A percentile compares a stretch with the other conserved stretches of the same genome.
phyloP scores from a whole-genome alignment of 2,797 vertebrate species.

The Karalla daura region DNA sequence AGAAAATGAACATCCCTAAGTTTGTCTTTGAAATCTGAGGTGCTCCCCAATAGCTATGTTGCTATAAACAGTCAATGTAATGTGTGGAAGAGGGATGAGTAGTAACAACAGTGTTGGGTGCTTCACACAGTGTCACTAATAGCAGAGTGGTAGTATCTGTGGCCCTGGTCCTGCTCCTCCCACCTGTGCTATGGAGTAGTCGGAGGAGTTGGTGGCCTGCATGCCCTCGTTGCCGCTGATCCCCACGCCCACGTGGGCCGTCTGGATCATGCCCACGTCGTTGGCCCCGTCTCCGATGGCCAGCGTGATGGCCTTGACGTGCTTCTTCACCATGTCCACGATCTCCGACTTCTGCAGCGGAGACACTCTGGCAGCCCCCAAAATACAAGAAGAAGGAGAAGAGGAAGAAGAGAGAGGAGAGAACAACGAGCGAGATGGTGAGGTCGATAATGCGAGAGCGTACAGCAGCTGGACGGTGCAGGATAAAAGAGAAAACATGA shows the following conservation, averaged over 20 bases:
- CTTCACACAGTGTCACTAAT: too few species aligned
- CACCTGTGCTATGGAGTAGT: slow-evolving; percentile 99
- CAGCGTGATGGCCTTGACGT: slow-evolving; percentile 97
- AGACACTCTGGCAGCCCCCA: slow-evolving; percentile 98
- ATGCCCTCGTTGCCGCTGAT: slow-evolving; percentile 99
- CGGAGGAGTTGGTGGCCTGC: slow-evolving; percentile 98
- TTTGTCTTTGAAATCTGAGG: too few species aligned
- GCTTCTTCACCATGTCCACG: slow-evolving; percentile 98
- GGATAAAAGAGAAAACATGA: slow-evolving; percentile 15
- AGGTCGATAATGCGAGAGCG: slow-evolving; percentile 8
- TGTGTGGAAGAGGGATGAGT: too few species aligned
- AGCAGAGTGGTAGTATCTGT: too few species aligned
- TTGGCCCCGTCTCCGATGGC: slow-evolving; percentile 99
- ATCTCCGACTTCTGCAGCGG: slow-evolving; percentile 99
- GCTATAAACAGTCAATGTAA: too few species aligned
- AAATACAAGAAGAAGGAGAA: too few species aligned
- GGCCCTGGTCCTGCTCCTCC: too few species aligned
- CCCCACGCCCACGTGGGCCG: slow-evolving; percentile 96
- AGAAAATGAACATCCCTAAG: too few species aligned
- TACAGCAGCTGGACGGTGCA: slow-evolving; percentile 2
- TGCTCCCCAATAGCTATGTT: too few species aligned
- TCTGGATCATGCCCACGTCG: slow-evolving; percentile 99
- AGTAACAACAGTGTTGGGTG: too few species aligned
- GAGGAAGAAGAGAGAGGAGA: slow-evolving; percentile 24
- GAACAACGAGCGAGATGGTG: not conserved